Percentiles rank a stretch among this genome's conserved stretches.
Evolutionary conservation across 2,888 invertebrate species (phyloP).

Genomic region (Rhodophaea formosa): DNA sequence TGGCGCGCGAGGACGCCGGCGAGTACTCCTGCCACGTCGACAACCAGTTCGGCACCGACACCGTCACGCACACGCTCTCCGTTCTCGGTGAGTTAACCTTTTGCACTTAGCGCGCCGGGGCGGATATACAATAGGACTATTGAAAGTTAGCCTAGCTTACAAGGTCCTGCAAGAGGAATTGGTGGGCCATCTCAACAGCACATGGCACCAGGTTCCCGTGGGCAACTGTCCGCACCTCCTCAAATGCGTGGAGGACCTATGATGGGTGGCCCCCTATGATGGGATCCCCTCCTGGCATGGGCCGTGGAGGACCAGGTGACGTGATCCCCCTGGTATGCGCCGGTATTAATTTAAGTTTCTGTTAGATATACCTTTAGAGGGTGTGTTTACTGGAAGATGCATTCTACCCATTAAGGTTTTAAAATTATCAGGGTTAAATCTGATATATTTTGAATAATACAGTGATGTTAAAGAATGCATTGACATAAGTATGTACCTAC

Average conservation of each 20-base stretch:
- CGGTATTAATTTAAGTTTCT: conserved; percentile 51
- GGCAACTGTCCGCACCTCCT: conserved; percentile 89
- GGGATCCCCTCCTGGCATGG: conserved; percentile 92
- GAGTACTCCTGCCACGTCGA: conserved; percentile 97
- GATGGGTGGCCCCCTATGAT: conserved; percentile 91
- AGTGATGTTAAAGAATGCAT: background rate
- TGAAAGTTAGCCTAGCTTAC: conserved; percentile 89
- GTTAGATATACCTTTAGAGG: conserved; percentile 17
- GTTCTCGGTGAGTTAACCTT: conserved; percentile 90
- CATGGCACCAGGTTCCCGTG: conserved; percentile 92
- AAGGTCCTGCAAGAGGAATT: conserved; percentile 94
- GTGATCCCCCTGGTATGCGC: conserved; percentile 90
- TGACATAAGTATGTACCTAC: background rate
- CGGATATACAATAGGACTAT: no score
- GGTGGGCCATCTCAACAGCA: conserved; percentile 98
- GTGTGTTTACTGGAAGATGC: background rate
- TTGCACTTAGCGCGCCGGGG: no score
- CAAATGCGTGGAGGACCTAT: conserved; percentile 88
- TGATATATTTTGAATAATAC: conserved; percentile 7
- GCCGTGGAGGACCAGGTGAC: conserved; percentile 84
- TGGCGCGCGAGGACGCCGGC: conserved; percentile 94
- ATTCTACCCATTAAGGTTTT: conserved; percentile 3
- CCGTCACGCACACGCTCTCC: conserved; percentile 93
- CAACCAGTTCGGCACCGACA: conserved; percentile 95
- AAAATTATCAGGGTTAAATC: conserved; percentile 15